Percentiles rank a stretch among this genome's conserved stretches.
Evolutionary conservation across 2,888 invertebrate genomes (phyloP).

Genomic region (Boloria selene): DNA sequence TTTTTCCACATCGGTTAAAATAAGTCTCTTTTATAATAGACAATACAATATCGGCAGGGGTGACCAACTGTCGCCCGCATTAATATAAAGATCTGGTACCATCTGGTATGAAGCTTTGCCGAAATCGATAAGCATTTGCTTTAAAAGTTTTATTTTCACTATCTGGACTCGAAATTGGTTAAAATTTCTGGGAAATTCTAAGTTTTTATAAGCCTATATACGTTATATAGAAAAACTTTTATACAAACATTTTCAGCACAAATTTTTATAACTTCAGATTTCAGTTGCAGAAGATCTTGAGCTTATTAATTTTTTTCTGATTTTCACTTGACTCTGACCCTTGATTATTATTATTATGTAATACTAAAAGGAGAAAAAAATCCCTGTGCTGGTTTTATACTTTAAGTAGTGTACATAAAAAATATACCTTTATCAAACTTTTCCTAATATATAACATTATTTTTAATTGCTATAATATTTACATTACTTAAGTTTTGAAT

Average conservation of each 20-base stretch:
- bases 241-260: neutral
- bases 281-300: no score
- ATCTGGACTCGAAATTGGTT: constrained; percentile 27
- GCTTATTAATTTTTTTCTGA: no score
- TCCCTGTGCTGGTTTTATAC: no score
- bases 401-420: no score
- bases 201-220: constrained; percentile 1
- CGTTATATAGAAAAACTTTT: neutral
- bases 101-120: constrained; percentile 38
- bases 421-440: no score
- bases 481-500: no score
- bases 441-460: no score
- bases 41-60: constrained; percentile 30
- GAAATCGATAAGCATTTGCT: constrained; percentile 34
- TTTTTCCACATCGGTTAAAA: constrained; percentile 5
- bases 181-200: constrained; percentile 3
- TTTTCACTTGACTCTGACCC: no score
- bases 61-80: constrained; percentile 47
- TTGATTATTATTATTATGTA: no score
- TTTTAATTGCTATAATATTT: no score
- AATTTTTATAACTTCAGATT: no score
- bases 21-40: constrained; percentile 26
- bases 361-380: no score
- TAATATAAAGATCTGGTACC: constrained; percentile 63
- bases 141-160: constrained; percentile 28